Conservation (phyloP, 2,888 invertebrate genomes). For the Nephrocerus scutellatus region DNA sequence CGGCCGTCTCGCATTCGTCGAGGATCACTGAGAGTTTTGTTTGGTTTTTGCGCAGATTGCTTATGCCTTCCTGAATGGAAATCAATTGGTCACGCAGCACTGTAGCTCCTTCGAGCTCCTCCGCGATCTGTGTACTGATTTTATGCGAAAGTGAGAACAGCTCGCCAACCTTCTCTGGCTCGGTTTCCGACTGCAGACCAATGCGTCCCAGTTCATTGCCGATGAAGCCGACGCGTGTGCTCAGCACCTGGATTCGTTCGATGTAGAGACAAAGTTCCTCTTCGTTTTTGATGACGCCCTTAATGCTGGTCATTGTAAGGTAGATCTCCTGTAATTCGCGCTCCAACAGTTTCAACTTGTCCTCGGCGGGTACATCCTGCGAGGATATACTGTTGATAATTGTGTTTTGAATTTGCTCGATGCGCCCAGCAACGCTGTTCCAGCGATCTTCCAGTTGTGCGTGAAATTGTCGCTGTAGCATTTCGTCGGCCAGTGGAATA, state of each 20-base stretch:
- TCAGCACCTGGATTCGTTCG: conserved; percentile 71
- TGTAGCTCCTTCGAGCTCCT: conserved; percentile 70
- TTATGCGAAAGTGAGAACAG: conserved; percentile 63
- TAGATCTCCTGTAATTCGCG: conserved; percentile 70
- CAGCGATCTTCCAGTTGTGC: conserved; percentile 71
- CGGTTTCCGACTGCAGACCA: conserved; percentile 63
- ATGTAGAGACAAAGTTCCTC: conserved; percentile 76
- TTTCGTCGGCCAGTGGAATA: conserved; percentile 76
- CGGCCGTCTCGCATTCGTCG: conserved; percentile 67
- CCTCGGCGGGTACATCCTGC: conserved; percentile 65
- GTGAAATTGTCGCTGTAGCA: conserved; percentile 71
- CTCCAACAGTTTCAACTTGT: conserved; percentile 67
- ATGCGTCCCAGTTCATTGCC: conserved; percentile 72
- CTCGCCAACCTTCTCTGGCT: conserved; percentile 70
- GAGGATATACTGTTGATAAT: conserved; percentile 66
- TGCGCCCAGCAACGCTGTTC: conserved; percentile 58
- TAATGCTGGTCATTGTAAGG: conserved; percentile 60
- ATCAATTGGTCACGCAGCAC: conserved; percentile 68
- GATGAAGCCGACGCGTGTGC: conserved; percentile 66
- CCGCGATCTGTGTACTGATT: conserved; percentile 64
- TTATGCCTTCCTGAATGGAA: conserved; percentile 65
- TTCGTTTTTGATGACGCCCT: conserved; percentile 73
- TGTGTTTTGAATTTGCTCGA: conserved; percentile 59
- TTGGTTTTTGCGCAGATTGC: conserved; percentile 61
- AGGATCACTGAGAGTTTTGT: conserved; percentile 57